Evolutionary conservation across 2,888 invertebrate species (phyloP), one percentile per base, ranked within the genome.

Genomic region (Apodemia duryi): DNA sequence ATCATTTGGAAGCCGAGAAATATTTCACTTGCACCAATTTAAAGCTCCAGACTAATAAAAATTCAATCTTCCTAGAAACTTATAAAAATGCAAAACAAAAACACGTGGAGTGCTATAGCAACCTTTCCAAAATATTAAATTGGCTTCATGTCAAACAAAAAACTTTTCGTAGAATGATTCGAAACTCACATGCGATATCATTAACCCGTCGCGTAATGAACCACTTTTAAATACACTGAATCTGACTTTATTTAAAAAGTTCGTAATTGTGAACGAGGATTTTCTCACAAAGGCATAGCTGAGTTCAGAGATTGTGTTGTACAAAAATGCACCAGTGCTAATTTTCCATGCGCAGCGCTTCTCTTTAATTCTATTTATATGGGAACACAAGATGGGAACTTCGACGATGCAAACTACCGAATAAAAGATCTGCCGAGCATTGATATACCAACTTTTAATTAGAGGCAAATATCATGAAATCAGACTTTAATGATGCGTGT

Each of bases 231-330:
- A 70, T 72, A 79, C 74, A 77, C 68, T 70, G 75, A 80, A 82
- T 81, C 81, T 81, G 77, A 75, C 74, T 83, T 84, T 80, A 86
- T 89, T 85, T 82, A 85, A 80, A 84, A 83, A 80, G 79, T 82
- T 84, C 82, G 83, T 84, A 83, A 86, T 84, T 79, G 76, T 77
- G 79, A 79, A 82, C 79, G 78, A 77, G 78, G 74, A 77, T 77
- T 79, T 79, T 80, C 77, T 49, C 75, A 87, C 85, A 88, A 89
- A 88, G 85, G 79, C 75, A 75, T 74, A 72, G 75, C 81, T 74
- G 80, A 80, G 81, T 76, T 75, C 77, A 70, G 74, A 77, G 82
- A 86, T 89, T 87, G 83, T 86, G 83, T 51, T 29, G 9, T 21
- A 61, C 49, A 61, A 35, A 51, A 64, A 28, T 49, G 21, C 60